phyloP scores from a whole-genome alignment of 1,140 invertebrate genomes.

The Drosophila seguyi region DNA sequence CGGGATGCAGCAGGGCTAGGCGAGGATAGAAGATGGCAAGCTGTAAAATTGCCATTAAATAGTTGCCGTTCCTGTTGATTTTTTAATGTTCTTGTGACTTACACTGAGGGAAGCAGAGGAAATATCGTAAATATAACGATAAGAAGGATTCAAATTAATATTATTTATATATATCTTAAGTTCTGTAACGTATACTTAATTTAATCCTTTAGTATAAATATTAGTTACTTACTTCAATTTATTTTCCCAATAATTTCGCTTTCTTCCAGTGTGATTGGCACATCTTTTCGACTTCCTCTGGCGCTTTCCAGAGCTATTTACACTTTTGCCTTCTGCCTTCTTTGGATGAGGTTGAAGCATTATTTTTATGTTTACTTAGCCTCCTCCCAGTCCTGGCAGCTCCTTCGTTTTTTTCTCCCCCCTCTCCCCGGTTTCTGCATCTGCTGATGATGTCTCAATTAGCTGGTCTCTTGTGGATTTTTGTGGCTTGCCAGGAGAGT shows the following conservation, averaged over 20 bases:
- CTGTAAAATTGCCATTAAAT: constrained; percentile 81
- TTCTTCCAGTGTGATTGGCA: constrained; percentile 19
- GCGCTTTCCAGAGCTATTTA: constrained; percentile 68
- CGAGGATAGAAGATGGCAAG: constrained; percentile 42
- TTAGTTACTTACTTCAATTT: no score
- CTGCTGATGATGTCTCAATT: constrained; percentile 75
- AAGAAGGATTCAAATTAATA: neutral
- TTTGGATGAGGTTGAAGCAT: constrained; percentile 35
- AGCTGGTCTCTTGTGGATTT: constrained; percentile 66
- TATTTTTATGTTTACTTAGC: constrained; percentile 53
- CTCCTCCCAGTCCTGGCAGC: constrained; percentile 20
- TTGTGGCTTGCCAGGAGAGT: constrained; percentile 52
- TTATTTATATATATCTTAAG: no score
- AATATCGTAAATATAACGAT: neutral
- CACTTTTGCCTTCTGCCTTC: constrained; percentile 62
- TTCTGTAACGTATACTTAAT: no score
- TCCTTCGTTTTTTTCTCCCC: constrained; percentile 1
- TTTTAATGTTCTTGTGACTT: constrained; percentile 54
- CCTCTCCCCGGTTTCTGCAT: neutral
- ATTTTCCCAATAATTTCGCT: neutral
- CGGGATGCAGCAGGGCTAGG: constrained; percentile 1
- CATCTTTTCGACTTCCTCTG: constrained; percentile 53
- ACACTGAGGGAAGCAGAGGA: neutral
- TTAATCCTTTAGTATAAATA: no score
- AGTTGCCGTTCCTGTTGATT: constrained; percentile 73